Percentiles rank a stretch among this genome's conserved stretches.
Conservation (phyloP, 2,113 vertebrate species). For the Ibidorhyncha struthersii region DNA sequence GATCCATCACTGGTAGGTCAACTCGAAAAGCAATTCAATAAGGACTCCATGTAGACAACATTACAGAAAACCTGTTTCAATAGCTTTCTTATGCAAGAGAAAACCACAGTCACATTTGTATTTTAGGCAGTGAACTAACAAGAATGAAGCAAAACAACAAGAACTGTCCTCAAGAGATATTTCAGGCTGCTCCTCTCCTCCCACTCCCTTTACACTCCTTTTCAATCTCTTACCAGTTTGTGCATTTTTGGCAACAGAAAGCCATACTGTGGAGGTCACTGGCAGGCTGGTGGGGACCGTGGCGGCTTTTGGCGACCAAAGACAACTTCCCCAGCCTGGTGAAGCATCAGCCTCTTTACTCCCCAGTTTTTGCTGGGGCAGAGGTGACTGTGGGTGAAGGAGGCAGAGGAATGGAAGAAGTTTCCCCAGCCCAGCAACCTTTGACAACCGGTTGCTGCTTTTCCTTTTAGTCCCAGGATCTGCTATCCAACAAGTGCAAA, state of each 20-base stretch:
- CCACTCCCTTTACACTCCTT: background rate
- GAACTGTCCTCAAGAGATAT: background rate
- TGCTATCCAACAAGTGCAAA: constrained; percentile 37
- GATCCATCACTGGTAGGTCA: background rate
- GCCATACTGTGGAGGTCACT: background rate
- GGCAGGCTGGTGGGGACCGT: background rate
- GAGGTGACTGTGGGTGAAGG: background rate
- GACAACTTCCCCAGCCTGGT: background rate
- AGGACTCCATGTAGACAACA: background rate
- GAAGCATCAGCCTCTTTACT: background rate
- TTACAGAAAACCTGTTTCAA: constrained; percentile 11
- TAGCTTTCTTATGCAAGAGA: constrained; percentile 14
- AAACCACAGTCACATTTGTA: constrained; percentile 11
- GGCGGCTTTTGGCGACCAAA: background rate
- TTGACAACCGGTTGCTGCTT: background rate
- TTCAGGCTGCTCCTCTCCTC: background rate
- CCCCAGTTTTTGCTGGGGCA: background rate
- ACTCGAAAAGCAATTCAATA: background rate
- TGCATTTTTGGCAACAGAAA: background rate
- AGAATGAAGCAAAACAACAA: constrained; percentile 37
- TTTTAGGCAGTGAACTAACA: constrained; percentile 28
- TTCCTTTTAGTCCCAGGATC: background rate
- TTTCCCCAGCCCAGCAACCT: background rate
- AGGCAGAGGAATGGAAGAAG: background rate
- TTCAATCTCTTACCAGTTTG: background rate